Percentiles rank a stretch among this genome's conserved stretches.
phyloP scores from a whole-genome alignment of 2,113 vertebrate genomes.

The Tretioscincus oriximinensis region DNA sequence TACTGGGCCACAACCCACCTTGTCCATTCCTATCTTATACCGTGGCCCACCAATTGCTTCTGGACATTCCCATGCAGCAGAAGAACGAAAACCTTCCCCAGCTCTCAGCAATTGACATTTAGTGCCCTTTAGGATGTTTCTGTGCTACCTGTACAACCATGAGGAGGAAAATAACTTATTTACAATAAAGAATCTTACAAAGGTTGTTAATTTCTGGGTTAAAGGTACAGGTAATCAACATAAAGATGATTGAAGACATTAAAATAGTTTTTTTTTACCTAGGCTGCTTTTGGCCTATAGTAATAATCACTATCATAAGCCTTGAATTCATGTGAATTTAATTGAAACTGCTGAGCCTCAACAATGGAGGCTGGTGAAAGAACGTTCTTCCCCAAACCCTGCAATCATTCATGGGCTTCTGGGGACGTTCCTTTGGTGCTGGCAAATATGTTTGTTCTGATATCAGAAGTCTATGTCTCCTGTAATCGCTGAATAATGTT shows the following conservation, averaged over 20 bases:
- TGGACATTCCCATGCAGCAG: too few species aligned
- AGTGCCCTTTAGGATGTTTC: background rate
- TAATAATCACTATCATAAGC: background rate
- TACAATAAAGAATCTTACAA: rapidly evolving
- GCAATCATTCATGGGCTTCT: too few species aligned
- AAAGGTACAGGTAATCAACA: background rate
- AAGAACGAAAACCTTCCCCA: too few species aligned
- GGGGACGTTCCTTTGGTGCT: too few species aligned
- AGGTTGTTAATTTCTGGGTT: rapidly evolving
- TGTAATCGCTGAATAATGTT: background rate
- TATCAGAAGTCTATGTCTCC: background rate
- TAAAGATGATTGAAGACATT: background rate
- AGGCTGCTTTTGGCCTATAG: too few species aligned
- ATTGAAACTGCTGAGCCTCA: background rate
- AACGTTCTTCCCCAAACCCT: too few species aligned
- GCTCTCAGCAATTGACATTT: too few species aligned
- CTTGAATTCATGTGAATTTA: background rate
- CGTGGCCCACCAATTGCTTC: too few species aligned
- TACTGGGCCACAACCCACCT: too few species aligned
- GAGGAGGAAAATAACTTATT: background rate
- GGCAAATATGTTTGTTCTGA: too few species aligned
- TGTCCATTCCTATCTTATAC: too few species aligned
- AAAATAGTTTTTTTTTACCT: background rate
- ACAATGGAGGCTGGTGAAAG: too few species aligned
- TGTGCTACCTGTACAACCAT: background rate